A percentile compares a stretch with the other conserved stretches of the same genome.
Evolutionary conservation across 1,140 invertebrate species (phyloP).

Genomic region (Drosophila micromelanica): DNA sequence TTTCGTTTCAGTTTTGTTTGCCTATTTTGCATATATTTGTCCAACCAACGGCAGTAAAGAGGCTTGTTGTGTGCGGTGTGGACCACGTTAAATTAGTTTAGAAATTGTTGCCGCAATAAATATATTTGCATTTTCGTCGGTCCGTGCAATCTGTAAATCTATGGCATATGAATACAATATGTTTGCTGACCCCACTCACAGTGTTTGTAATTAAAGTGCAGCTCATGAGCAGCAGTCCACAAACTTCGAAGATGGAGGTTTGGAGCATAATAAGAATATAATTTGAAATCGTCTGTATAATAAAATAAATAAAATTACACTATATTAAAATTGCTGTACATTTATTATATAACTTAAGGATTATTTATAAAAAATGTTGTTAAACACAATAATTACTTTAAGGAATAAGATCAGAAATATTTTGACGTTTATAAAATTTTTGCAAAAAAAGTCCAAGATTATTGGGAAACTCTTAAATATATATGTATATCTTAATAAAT

Average conservation of each 20-base stretch:
- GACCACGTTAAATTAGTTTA: constrained; percentile 66
- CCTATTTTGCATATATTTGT: constrained; percentile 62
- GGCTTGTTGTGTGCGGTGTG: background rate
- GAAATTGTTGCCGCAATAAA: constrained; percentile 73
- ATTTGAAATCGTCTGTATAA: too few relatives aligned
- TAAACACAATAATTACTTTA: too few relatives aligned
- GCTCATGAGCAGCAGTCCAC: background rate
- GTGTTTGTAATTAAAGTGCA: constrained; percentile 4
- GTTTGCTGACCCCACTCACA: constrained; percentile 26
- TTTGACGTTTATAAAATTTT: too few relatives aligned
- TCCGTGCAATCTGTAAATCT: constrained; percentile 25
- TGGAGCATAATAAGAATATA: too few relatives aligned
- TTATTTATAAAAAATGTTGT: too few relatives aligned
- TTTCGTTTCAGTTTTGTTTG: constrained; percentile 48
- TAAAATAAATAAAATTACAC: too few relatives aligned
- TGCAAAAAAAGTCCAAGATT: too few relatives aligned
- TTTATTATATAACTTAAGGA: too few relatives aligned
- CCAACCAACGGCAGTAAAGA: background rate
- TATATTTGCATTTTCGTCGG: constrained; percentile 66
- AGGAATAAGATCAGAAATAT: too few relatives aligned
- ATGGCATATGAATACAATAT: constrained; percentile 54
- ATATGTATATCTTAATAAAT: too few relatives aligned
- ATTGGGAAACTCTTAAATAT: too few relatives aligned
- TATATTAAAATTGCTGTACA: too few relatives aligned
- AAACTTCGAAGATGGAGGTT: background rate